phyloP scores from a whole-genome alignment of 2,113 vertebrate species.

The Passer domesticus region DNA sequence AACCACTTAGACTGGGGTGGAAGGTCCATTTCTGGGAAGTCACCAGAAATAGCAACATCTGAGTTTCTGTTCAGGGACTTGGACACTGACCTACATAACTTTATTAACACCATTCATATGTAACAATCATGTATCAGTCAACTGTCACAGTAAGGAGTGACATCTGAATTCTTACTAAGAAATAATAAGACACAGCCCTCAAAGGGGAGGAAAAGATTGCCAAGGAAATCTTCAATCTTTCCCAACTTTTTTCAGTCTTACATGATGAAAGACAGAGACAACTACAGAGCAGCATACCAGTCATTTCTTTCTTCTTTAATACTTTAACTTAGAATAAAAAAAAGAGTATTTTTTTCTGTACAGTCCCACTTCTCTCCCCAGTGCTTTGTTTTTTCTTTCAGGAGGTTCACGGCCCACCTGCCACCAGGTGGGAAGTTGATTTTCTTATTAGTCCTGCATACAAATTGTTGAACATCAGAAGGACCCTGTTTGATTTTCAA shows the following conservation, averaged over 20 bases:
- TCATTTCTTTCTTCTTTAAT: constrained; percentile 17
- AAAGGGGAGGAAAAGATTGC: background rate
- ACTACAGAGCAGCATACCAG: background rate
- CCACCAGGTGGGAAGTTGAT: background rate
- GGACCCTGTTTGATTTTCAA: background rate
- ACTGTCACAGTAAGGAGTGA: background rate
- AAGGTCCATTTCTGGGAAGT: background rate
- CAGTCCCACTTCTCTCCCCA: constrained; percentile 4
- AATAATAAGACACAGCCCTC: background rate
- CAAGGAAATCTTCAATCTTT: background rate
- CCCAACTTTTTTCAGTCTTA: background rate
- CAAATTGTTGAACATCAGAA: background rate
- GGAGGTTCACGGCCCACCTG: background rate
- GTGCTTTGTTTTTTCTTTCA: background rate
- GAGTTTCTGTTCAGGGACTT: background rate
- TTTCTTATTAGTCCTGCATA: background rate
- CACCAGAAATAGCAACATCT: background rate
- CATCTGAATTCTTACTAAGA: background rate
- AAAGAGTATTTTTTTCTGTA: background rate
- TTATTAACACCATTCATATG: background rate
- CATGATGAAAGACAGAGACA: background rate
- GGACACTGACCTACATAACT: background rate
- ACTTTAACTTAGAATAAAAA: background rate
- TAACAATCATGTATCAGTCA: rapidly evolving
- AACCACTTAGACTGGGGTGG: background rate